Evolutionary conservation across 1,140 invertebrate species (phyloP), one percentile per base, ranked within the genome.

Genomic region (Microplitis demolitor): DNA sequence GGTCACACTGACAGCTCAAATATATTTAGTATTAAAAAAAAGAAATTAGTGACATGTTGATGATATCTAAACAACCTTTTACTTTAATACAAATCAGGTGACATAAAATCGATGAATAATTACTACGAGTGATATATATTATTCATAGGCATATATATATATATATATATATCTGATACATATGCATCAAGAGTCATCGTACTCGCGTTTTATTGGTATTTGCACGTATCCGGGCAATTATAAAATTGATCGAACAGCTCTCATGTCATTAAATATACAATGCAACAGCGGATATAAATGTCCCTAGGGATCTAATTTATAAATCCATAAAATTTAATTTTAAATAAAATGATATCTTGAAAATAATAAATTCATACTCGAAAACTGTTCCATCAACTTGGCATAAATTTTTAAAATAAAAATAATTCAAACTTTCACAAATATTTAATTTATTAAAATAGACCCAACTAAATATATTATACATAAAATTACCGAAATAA

Each of bases 181-280:
- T 34, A 62, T 31, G 14, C 33, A 37, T 35, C 35, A 37, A 34
- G 60, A 62, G 34, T 62, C 60, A 33, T 34, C 13, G 56, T 31
- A 39, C 39, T 51, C 35, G 24, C 64, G 45, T 39, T 14, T 13
- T 66, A 39, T 33, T 34, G 16, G 16, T 33, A 51, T 58, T 39
- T 24, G 39, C 39, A 66, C 45, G 24, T 33, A 34, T 54, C 54
- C 16, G 39, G 54, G 33, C 67, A 69, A 69, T 69, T 69, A 69
- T 69, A 69, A 69, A 60, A 14, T 54, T 31, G 58, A 69, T 31
- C 67, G 54, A 31, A 45, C 8, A 60, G 33, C 34, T 69, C 66
- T 58, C 67, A 8, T 58, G 67, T 37, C 6, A n/a, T 54, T 60
- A 69, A 69, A 69, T 69, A 69, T 69, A 45, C 39, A 69, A 69